Evolutionary conservation across 1,140 invertebrate species (phyloP).

Genomic region (Mylabris phalerata): DNA sequence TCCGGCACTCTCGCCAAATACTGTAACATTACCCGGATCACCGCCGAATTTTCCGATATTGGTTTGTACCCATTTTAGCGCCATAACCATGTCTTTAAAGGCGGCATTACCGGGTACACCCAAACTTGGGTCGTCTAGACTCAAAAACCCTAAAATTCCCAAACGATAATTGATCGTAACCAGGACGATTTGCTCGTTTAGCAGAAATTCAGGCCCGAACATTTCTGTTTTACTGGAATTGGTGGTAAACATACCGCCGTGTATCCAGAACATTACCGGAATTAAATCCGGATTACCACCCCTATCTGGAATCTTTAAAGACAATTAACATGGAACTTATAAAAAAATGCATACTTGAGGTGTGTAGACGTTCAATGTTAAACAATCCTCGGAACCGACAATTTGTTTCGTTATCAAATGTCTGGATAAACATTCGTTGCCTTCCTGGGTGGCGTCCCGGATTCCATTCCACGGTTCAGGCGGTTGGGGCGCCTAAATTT

Average conservation of each 20-base stretch:
- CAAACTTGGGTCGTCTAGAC: slow-evolving; percentile 35
- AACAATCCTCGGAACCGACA: slow-evolving; percentile 56
- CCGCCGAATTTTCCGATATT: slow-evolving; percentile 32
- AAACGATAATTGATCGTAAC: slow-evolving; percentile 63
- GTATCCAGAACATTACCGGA: slow-evolving; percentile 47
- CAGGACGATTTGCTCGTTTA: slow-evolving; percentile 57
- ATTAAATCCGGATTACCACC: slow-evolving; percentile 12
- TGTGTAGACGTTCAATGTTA: slow-evolving; percentile 66
- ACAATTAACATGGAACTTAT: background rate
- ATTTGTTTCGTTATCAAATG: slow-evolving; percentile 1
- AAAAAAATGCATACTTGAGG: slow-evolving; percentile 30
- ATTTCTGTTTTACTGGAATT: slow-evolving; percentile 45
- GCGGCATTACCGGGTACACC: slow-evolving; percentile 52
- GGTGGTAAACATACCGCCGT: slow-evolving; percentile 44
- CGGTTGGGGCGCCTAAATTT: slow-evolving; percentile 23
- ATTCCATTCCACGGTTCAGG: slow-evolving; percentile 44
- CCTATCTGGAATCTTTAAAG: background rate
- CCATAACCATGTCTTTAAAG: slow-evolving; percentile 53
- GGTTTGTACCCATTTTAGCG: slow-evolving; percentile 50
- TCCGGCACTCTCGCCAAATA: slow-evolving; percentile 48
- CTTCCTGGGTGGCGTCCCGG: slow-evolving; percentile 41
- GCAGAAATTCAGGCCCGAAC: slow-evolving; percentile 52
- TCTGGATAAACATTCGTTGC: slow-evolving; percentile 8
- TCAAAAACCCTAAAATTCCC: slow-evolving; percentile 44
- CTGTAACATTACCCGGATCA: slow-evolving; percentile 36